Evolutionary conservation across 2,888 invertebrate species (phyloP).

Genomic region (Diaphora mendica): DNA sequence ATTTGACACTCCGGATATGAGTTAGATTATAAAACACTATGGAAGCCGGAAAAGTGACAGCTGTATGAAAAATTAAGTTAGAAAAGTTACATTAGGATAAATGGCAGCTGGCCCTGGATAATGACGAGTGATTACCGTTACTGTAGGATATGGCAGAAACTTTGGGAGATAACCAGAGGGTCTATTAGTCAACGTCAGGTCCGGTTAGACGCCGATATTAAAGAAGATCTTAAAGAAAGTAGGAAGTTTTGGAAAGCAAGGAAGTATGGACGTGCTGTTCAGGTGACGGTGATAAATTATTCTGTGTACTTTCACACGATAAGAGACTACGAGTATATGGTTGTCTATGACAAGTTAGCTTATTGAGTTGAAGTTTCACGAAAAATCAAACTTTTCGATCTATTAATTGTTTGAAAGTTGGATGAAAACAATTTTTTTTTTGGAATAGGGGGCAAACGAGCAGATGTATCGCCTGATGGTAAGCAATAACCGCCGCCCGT

Average conservation of each 20-base stretch:
- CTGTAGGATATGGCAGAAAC: slow-evolving; percentile 31
- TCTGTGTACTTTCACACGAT: neutral
- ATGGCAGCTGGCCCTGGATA: slow-evolving; percentile 37
- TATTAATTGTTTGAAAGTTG: neutral
- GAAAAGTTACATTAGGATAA: slow-evolving; percentile 49
- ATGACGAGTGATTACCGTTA: slow-evolving; percentile 49
- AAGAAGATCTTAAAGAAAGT: slow-evolving; percentile 21
- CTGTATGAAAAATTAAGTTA: slow-evolving; percentile 52
- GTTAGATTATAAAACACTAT: slow-evolving; percentile 21
- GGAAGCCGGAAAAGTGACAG: slow-evolving; percentile 40
- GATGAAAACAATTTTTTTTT: no score
- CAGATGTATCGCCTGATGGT: no score
- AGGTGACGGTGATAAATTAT: slow-evolving; percentile 3
- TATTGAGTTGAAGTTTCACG: neutral
- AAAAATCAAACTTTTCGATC: neutral
- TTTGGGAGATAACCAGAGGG: slow-evolving; percentile 40
- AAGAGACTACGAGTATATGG: no score
- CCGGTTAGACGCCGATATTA: slow-evolving; percentile 31
- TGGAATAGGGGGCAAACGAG: no score
- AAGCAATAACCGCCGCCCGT: no score
- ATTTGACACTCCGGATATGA: slow-evolving; percentile 24
- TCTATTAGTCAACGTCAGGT: slow-evolving; percentile 50
- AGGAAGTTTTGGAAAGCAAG: slow-evolving; percentile 4
- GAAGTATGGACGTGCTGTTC: neutral
- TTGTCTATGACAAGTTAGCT: neutral